A percentile compares a stretch with the other conserved stretches of the same genome.
phyloP scores from a whole-genome alignment of 2,113 vertebrate species.

The Etheostoma spectabile region DNA sequence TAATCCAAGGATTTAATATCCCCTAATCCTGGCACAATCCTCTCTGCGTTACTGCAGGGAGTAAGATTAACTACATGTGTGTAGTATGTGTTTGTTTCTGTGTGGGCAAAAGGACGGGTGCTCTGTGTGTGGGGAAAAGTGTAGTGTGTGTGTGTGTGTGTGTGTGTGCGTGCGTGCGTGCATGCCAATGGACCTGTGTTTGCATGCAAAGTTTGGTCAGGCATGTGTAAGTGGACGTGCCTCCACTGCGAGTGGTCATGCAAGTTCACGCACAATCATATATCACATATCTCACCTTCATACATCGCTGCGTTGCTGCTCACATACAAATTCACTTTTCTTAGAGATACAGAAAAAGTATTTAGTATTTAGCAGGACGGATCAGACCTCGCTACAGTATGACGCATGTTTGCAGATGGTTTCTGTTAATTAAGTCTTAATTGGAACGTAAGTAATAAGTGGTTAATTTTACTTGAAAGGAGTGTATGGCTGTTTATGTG shows the following conservation, averaged over 20 bases:
- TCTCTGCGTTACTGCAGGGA: constrained; percentile 82
- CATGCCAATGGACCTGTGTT: constrained; percentile 66
- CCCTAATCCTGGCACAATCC: constrained; percentile 85
- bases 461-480: constrained; percentile 76
- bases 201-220: constrained; percentile 53
- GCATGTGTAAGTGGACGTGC: constrained; percentile 45
- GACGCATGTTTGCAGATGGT: constrained; percentile 76
- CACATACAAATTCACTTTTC: constrained; percentile 43
- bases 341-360: constrained; percentile 48
- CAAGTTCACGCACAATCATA: constrained; percentile 41
- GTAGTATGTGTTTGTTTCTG: constrained; percentile 72
- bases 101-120: constrained; percentile 41
- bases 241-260: constrained; percentile 34
- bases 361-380: constrained; percentile 56
- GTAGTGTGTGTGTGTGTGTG: constrained; percentile 34
- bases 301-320: constrained; percentile 33
- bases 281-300: constrained; percentile 56
- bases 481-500: constrained; percentile 52
- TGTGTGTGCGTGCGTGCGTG: constrained; percentile 56
- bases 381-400: constrained; percentile 48
- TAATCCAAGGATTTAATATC: constrained; percentile 87
- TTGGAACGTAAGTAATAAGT: constrained; percentile 83
- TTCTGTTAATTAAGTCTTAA: constrained; percentile 80
- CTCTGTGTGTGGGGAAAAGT: constrained; percentile 23
- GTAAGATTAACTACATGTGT: constrained; percentile 82